Evolutionary conservation across 23 tunicate species (phyloP).

Genomic region (Clavelina lepadiformis): DNA sequence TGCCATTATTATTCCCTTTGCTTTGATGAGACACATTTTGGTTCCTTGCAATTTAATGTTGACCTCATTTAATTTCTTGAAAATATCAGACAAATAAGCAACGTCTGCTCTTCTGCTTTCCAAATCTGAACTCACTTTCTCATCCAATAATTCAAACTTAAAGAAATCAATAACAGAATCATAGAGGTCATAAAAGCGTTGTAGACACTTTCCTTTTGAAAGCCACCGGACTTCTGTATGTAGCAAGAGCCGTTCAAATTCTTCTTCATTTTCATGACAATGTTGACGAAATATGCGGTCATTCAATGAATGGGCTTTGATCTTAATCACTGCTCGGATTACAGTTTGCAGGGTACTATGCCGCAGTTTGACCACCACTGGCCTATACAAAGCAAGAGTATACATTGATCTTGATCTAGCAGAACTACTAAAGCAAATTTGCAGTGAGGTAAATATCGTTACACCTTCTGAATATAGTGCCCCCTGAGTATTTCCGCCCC

Average conservation of each 20-base stretch:
- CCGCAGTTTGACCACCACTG: too few species aligned
- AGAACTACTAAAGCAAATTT: too few species aligned
- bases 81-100: constrained; percentile 39
- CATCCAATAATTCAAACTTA: too few species aligned
- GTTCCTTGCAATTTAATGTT: too few species aligned
- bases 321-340: constrained; percentile 26
- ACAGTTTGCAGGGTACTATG: constrained; percentile 26
- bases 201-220: constrained; percentile 32
- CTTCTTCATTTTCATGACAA: constrained; percentile 40
- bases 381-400: too few species aligned
- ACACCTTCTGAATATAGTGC: too few species aligned
- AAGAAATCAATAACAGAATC: constrained; percentile 34
- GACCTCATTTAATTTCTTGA: constrained; percentile 34
- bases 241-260: constrained; percentile 27
- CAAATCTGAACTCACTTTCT: too few species aligned
- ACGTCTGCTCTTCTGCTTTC: constrained; percentile 30
- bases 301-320: constrained; percentile 27
- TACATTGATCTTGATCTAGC: too few species aligned
- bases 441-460: too few species aligned
- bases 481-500: too few species aligned
- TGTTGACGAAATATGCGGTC: constrained; percentile 14
- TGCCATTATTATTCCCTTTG: constrained; percentile 14
- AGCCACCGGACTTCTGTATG: constrained; percentile 41
- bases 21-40: constrained; percentile 41
- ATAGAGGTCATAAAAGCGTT: constrained; percentile 37